Evolutionary conservation across 2,797 vertebrate genomes (phyloP), one percentile per base, ranked within the genome.

Genomic region (Schizothorax lantsangensis): DNA sequence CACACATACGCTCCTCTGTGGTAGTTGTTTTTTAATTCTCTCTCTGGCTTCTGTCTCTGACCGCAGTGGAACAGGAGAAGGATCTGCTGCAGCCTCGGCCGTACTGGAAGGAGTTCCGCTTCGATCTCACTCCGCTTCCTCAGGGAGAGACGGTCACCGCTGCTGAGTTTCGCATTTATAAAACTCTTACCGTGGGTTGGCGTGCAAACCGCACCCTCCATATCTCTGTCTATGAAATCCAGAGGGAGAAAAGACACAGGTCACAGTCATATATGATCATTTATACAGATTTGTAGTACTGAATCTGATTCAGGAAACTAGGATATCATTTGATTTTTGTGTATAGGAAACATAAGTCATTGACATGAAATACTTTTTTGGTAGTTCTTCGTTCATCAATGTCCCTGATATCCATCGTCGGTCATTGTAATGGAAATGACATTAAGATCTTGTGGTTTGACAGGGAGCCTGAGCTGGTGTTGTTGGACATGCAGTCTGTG

Each of bases 31-130:
- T 79, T 77, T 86, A 30, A 62, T 47, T 86, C 10, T n/a, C 36
- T 14, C 14, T 69, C 21, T 78, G 10, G 2, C 68, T 5, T 87
- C 5, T 79, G 7, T 86, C 15, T 79, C 15, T 83, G 23, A n/a
- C 45, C 36, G 0, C 94, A 97, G 98, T 98, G 90, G 98, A 99
- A 92, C 96, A 96, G 78, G 97, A 98, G 93, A 93, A 93, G 3
- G 95, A 97, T 87, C 92, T 97, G 87, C 93, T 96, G 88, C 97
- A 96, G 1, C 96, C 96, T 0, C 96, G 96, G 77, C 97, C 97
- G 0, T 97, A 97, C 92, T 99, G 98, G 97, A 99, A 99, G 92
- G 98, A 99, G 94, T 98, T 99, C 82, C 94, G 93, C 2, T 99
- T 99, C 17, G 98, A 99, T 92, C 95, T 99, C 94, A 96, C 97